Percentiles rank a stretch among this genome's conserved stretches.
Conservation (phyloP, 1,140 invertebrate genomes). For the Amyelois transitella region DNA sequence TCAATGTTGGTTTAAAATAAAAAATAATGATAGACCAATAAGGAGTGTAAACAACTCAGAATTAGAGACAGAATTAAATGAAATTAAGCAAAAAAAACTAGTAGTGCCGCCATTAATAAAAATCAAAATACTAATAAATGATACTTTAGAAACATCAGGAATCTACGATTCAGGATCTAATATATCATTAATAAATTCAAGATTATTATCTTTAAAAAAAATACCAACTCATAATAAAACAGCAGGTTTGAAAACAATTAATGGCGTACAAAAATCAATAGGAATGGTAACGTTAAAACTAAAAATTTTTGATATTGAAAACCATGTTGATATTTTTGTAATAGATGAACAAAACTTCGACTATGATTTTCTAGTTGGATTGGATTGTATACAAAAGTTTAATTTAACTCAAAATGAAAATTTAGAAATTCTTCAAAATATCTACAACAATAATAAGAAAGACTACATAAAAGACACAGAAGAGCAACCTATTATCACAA, state of each 20-base stretch:
- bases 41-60: constrained; percentile 27
- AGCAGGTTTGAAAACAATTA: constrained; percentile 21
- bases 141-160: constrained; percentile 17
- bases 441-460: too few species aligned
- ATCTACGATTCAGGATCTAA: constrained; percentile 25
- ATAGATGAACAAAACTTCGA: too few species aligned
- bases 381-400: too few species aligned
- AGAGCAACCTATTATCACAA: too few species aligned
- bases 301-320: constrained; percentile 23
- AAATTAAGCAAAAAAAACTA: constrained; percentile 28
- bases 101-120: constrained; percentile 28
- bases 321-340: too few species aligned
- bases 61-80: constrained; percentile 32
- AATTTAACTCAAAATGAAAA: too few species aligned
- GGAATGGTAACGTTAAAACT: constrained; percentile 17
- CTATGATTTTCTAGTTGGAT: too few species aligned
- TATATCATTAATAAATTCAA: constrained; percentile 24
- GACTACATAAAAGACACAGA: too few species aligned
- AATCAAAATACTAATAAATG: constrained; percentile 24
- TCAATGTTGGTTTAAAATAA: constrained; percentile 29
- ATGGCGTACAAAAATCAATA: constrained; percentile 23
- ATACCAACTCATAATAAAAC: constrained; percentile 2
- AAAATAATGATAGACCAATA: constrained; percentile 12
- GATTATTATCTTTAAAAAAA: constrained; percentile 18
- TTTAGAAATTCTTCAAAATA: too few species aligned